Conservation (phyloP, 2,888 invertebrate species). For the Eupsilia transversa region DNA sequence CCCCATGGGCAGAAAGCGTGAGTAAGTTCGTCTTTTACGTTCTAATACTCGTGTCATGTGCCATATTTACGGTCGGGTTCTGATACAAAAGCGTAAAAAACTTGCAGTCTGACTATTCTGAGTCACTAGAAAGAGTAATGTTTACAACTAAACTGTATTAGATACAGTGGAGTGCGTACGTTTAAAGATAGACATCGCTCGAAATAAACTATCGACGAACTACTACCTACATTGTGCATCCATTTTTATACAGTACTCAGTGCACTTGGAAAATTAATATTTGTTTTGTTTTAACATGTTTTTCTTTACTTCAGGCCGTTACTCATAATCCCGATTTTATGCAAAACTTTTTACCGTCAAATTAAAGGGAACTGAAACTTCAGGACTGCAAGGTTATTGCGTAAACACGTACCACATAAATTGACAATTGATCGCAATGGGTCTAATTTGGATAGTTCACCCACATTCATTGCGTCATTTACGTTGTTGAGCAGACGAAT, state of each 20-base stretch:
- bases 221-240: slow-evolving; percentile 62
- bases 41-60: background rate
- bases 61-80: background rate
- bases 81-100: slow-evolving; percentile 10
- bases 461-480: no score
- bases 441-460: no score
- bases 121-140: slow-evolving; percentile 47
- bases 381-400: no score
- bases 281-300: background rate
- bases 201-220: slow-evolving; percentile 70
- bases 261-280: slow-evolving; percentile 23
- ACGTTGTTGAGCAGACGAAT: no score
- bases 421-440: no score
- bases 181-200: slow-evolving; percentile 63
- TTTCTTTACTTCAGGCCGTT: slow-evolving; percentile 1
- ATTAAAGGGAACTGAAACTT: background rate
- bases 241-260: slow-evolving; percentile 38
- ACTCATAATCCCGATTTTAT: background rate
- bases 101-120: slow-evolving; percentile 14
- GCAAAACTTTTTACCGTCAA: background rate
- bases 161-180: slow-evolving; percentile 53
- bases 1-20: background rate
- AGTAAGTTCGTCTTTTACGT: background rate
- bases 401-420: no score
- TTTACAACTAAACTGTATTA: slow-evolving; percentile 55